Conservation (phyloP, 2,797 vertebrate species). For the Rhinophrynus dorsalis region DNA sequence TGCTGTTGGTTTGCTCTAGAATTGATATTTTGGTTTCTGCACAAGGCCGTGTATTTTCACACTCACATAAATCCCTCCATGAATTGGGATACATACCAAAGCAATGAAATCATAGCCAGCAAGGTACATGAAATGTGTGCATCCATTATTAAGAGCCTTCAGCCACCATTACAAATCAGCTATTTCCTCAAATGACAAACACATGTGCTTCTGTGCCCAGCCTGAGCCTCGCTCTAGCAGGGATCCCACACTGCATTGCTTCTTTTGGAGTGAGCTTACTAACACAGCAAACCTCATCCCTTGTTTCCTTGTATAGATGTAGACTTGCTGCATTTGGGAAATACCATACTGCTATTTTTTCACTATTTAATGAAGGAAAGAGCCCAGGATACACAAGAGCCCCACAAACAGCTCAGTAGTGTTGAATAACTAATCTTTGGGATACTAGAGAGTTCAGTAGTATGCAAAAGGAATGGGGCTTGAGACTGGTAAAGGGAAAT, state of each 20-base stretch:
- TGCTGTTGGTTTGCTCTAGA: too few relatives aligned
- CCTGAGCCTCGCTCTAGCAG: neutral
- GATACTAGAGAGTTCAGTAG: too few relatives aligned
- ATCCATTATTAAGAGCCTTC: constrained; percentile 1
- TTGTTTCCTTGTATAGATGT: neutral
- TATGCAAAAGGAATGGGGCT: too few relatives aligned
- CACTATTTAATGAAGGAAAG: too few relatives aligned
- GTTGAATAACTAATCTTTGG: too few relatives aligned
- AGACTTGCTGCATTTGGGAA: neutral
- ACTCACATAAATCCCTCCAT: neutral
- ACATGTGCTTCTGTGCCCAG: constrained; percentile 1
- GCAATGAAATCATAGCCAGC: neutral
- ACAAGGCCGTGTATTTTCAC: neutral
- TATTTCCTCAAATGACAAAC: constrained; percentile 15
- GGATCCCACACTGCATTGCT: neutral
- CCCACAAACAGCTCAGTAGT: too few relatives aligned
- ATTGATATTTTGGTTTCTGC: too few relatives aligned
- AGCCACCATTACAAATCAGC: constrained; percentile 8
- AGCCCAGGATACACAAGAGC: too few relatives aligned
- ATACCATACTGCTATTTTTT: too few relatives aligned
- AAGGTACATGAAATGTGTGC: constrained; percentile 16
- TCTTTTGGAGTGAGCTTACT: neutral
- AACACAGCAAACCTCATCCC: neutral
- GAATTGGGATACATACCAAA: neutral
- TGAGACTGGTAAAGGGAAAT: too few relatives aligned